A percentile compares a stretch with the other conserved stretches of the same genome.
phyloP scores from a whole-genome alignment of 2,797 vertebrate species.

The Acomys russatus region DNA sequence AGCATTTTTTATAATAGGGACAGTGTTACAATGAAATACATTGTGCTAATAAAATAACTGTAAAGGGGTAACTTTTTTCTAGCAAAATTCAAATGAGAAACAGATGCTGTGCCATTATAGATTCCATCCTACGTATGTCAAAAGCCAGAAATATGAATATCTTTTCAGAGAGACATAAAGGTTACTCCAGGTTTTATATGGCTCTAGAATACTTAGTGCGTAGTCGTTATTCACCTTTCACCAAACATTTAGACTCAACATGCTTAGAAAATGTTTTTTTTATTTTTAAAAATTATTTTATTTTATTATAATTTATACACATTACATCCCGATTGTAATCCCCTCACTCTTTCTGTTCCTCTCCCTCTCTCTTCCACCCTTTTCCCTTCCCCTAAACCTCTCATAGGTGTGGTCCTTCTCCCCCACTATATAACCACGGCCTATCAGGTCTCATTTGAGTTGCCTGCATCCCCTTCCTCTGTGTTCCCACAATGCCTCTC shows the following conservation, averaged over 20 bases:
- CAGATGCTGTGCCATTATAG: background rate
- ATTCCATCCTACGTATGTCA: background rate
- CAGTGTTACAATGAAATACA: background rate
- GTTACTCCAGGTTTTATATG: background rate
- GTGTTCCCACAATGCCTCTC: no score
- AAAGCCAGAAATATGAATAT: background rate
- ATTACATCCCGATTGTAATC: no score
- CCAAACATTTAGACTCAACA: background rate
- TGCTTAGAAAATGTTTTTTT: constrained; percentile 21
- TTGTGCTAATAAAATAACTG: background rate
- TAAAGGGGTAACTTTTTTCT: background rate
- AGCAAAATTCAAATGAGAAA: constrained; percentile 1
- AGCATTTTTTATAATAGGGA: background rate
- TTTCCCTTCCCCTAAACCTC: no score
- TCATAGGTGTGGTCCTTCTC: no score
- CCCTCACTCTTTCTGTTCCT: no score
- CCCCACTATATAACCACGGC: no score
- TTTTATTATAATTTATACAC: no score
- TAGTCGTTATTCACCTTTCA: background rate
- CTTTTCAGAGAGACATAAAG: background rate
- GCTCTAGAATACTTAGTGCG: background rate
- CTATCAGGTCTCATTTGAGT: no score
- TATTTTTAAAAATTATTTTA: no score
- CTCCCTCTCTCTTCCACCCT: no score
- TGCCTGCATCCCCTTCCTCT: no score